phyloP scores from a whole-genome alignment of 2,113 vertebrate genomes.

The Sceloporus tristichus region DNA sequence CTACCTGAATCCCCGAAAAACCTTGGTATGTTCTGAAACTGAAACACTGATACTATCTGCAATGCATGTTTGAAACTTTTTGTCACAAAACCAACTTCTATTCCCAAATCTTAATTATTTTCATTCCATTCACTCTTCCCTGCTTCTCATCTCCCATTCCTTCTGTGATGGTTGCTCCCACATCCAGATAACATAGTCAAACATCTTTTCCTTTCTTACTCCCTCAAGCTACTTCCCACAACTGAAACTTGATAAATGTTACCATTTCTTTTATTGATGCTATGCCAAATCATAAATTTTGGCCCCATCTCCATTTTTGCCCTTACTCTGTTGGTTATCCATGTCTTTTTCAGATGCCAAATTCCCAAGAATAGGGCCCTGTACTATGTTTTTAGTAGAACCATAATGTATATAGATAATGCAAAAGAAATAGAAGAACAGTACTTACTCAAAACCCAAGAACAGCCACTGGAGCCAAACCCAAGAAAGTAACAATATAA shows the following conservation, averaged over 20 bases:
- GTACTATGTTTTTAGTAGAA: not conserved
- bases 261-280: too few species aligned
- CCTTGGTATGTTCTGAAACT: too few species aligned
- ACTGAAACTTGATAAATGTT: too few species aligned
- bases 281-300: not conserved
- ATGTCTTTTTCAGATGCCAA: not conserved
- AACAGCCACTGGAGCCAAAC: constrained; percentile 93
- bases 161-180: not conserved
- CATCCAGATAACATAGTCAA: not conserved
- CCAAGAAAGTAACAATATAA: constrained; percentile 88
- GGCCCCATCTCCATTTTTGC: not conserved
- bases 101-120: too few species aligned
- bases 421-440: not conserved
- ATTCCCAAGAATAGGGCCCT: not conserved
- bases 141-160: not conserved
- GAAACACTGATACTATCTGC: too few species aligned
- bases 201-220: not conserved
- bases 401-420: not conserved
- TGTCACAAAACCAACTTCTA: too few species aligned
- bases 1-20: too few species aligned
- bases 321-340: not conserved
- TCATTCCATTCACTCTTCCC: not conserved
- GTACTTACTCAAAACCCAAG: constrained; percentile 90
- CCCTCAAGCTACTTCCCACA: not conserved
- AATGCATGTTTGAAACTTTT: not conserved